phyloP scores from a whole-genome alignment of 2,797 vertebrate genomes.

The Smutsia gigantea region DNA sequence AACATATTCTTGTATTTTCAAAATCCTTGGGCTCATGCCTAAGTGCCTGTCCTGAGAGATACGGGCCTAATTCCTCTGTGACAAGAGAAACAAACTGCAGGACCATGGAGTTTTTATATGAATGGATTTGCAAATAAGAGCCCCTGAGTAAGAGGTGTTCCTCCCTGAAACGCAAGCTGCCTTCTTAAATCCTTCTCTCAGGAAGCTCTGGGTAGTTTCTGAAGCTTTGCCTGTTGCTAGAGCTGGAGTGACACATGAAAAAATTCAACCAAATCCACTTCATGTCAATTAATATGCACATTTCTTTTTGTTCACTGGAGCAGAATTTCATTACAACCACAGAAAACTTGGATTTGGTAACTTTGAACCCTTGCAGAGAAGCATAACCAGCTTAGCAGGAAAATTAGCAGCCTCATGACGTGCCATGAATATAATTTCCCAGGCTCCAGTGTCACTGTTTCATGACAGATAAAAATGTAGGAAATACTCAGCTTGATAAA shows the following conservation, averaged over 20 bases:
- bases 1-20: background rate
- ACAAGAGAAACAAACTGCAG: background rate
- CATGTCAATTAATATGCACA: slow-evolving; percentile 52
- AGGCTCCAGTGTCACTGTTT: slow-evolving; percentile 12
- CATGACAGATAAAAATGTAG: background rate
- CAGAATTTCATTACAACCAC: slow-evolving; percentile 65
- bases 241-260: slow-evolving; percentile 46
- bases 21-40: background rate
- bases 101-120: background rate
- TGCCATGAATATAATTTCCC: slow-evolving; percentile 42
- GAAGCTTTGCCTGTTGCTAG: background rate
- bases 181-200: background rate
- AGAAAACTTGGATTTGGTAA: slow-evolving; percentile 67
- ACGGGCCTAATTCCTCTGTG: background rate
- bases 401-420: background rate
- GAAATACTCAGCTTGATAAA: background rate
- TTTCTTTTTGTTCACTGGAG: slow-evolving; percentile 58
- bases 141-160: background rate
- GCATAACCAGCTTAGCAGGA: slow-evolving; percentile 56
- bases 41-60: background rate
- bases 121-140: background rate
- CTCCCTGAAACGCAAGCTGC: background rate
- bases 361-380: slow-evolving; percentile 66
- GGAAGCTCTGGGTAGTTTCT: background rate
- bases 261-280: slow-evolving; percentile 55